Conservation (phyloP, 2,888 invertebrate species). For the Polydesmus complanatus region DNA sequence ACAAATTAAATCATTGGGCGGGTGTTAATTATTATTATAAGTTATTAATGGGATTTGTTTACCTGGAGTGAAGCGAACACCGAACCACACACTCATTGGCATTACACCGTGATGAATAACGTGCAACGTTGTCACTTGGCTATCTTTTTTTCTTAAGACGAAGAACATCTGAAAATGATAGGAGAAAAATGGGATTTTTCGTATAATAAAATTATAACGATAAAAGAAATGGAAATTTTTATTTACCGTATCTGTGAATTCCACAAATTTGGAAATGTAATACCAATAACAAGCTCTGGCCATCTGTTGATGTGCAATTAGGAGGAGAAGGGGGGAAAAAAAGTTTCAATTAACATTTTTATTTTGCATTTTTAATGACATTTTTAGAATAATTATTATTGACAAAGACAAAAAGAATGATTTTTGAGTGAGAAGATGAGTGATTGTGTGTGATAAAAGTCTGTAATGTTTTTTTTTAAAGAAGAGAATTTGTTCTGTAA, state of each 20-base stretch:
- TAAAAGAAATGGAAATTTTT: neutral
- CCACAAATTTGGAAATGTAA: conserved; percentile 75
- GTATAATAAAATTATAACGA: neutral
- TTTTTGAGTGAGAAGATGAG: too few relatives aligned
- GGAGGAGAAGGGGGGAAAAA: neutral
- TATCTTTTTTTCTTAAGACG: conserved; percentile 65
- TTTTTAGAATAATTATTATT: too few relatives aligned
- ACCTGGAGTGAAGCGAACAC: conserved; percentile 46
- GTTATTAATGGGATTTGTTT: conserved; percentile 20
- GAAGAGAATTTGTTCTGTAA: too few relatives aligned
- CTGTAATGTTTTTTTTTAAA: too few relatives aligned
- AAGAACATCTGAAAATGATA: conserved; percentile 48
- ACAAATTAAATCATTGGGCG: neutral
- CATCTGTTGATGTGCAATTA: conserved; percentile 46
- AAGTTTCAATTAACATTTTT: too few relatives aligned
- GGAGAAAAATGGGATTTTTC: neutral
- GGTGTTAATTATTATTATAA: neutral
- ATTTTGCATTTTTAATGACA: neutral
- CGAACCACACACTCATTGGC: conserved; percentile 39
- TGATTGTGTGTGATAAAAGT: too few relatives aligned
- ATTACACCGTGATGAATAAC: conserved; percentile 67
- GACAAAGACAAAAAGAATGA: too few relatives aligned
- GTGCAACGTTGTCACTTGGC: conserved; percentile 74
- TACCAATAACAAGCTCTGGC: conserved; percentile 76
- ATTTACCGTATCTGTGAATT: conserved; percentile 67